These are phyloP conservation scores for Machimus atricapillus DNA, from an alignment of 2,888 invertebrate genomes.

Conservation along the genomic window DNA sequence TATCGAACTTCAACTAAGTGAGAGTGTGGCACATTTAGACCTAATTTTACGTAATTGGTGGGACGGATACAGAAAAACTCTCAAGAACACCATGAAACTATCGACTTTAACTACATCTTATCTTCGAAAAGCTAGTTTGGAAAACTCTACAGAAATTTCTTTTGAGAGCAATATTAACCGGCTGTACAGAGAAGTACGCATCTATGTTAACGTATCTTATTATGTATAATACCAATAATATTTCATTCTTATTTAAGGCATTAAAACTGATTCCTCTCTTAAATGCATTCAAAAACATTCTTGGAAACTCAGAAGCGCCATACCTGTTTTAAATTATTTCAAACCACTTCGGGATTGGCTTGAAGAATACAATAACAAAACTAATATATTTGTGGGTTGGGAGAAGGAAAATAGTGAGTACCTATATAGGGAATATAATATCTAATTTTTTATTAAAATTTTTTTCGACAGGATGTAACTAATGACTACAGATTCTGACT, in stretches of 20 bases:
- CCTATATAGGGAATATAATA: not conserved
- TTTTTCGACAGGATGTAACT: not conserved
- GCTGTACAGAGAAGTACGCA: not conserved
- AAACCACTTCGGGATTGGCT: constrained; percentile 4
- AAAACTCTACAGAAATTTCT: not conserved
- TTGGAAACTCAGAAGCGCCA: not conserved
- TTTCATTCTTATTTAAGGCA: not conserved
- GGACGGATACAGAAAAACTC: not conserved
- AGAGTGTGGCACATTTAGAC: not conserved
- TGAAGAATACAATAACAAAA: not conserved
- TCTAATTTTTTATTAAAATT: not conserved
- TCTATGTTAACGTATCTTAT: not conserved
- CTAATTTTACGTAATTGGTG: not conserved
- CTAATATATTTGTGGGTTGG: not conserved
- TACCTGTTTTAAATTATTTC: constrained; percentile 4
- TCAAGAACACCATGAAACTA: not conserved
- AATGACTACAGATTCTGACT: not conserved
- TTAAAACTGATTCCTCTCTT: not conserved
- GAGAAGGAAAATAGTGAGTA: not conserved
- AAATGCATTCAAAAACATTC: not conserved
- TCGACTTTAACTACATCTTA: not conserved
- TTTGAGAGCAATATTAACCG: not conserved
- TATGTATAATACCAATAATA: not conserved
- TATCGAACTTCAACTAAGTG: not conserved
- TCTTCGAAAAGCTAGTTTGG: not conserved